Evolutionary conservation across 2,888 invertebrate genomes (phyloP).

Genomic region (Athrips mouffetella): DNA sequence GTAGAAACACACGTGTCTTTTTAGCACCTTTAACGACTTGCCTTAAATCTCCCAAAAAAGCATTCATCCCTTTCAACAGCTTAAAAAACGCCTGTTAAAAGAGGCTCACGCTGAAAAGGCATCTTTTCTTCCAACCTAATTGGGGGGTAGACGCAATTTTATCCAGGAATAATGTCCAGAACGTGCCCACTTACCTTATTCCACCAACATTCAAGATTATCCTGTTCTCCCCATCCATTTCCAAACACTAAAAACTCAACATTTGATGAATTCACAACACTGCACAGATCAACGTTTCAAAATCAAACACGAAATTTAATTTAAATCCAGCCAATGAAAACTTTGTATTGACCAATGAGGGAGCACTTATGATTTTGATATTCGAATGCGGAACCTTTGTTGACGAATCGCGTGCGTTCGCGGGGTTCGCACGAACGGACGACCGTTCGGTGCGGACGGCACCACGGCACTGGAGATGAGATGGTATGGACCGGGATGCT

Average conservation of each 20-base stretch:
- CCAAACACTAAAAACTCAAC: conserved; percentile 38
- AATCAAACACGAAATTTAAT: conserved; percentile 7
- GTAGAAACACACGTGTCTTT: too few relatives aligned
- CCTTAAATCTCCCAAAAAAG: background rate
- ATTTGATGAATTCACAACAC: conserved; percentile 43
- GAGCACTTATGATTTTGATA: background rate
- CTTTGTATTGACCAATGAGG: background rate
- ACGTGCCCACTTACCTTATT: conserved; percentile 80
- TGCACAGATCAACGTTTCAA: conserved; percentile 30
- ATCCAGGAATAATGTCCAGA: conserved; percentile 3
- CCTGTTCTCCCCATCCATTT: conserved; percentile 94
- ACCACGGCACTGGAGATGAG: conserved; percentile 39
- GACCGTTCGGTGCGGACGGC: conserved; percentile 41
- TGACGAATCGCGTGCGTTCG: conserved; percentile 13
- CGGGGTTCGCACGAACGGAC: conserved; percentile 25
- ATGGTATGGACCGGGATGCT: conserved; percentile 24
- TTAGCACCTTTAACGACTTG: background rate
- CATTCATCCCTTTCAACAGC: background rate
- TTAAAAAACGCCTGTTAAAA: background rate
- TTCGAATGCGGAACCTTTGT: conserved; percentile 4
- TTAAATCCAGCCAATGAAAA: background rate
- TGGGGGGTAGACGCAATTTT: conserved; percentile 11
- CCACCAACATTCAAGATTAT: conserved; percentile 97
- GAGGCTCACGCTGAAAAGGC: background rate
- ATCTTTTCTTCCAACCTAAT: conserved; percentile 9